Base-by-base conservation (phyloP, 2,797 vertebrate genomes). In the Galaxias olidus region DNA sequence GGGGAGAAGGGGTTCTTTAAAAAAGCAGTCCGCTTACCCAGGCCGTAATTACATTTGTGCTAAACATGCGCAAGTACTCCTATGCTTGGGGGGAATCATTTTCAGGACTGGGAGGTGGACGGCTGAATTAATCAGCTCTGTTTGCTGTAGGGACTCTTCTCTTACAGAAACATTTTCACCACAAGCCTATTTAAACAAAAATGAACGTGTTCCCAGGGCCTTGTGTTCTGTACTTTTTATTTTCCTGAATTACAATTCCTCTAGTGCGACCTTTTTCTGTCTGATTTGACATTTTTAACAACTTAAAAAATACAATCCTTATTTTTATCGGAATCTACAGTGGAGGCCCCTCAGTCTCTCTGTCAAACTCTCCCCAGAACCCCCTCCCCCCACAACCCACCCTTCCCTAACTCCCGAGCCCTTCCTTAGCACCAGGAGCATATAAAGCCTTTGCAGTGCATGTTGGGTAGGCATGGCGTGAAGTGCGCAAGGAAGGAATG, bases 21-120 rank as follows among this genome's bases (percentile, higher is more conserved):
- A 30, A 89, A 86, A 90, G 69, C 81, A 90, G 91, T 87, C 84
- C 88, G 93, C 94, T 94, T 91, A 93, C 93, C 89, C 89, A 94
- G 93, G 92, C 90, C 91, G 90, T 96, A 95, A 96, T 96, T 94
- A 96, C 93, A 94, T 95, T 95, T 95, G 91, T 86, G 85, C 90
- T 94, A 93, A 94, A 96, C 93, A 94, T 93, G 92, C 90, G 91
- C 89, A 92, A 94, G 92, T 93, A 88, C 92, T 93, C 92, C 90
- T 92, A 91, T 91, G 90, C 94, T 93, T 86, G 85, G 83, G 76
- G 89, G 82, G 78, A 90, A 90, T 92, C 85, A 92, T 92, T 93
- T 93, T 91, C 89, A 90, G 72, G 67, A 78, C 71, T 75, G 85
- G 84, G 86, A 78, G 83, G 81, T 78, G 70, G 78, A 72, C 77